Evolutionary conservation across 2,113 vertebrate species (phyloP).

Genomic region (Nettapus auritus): DNA sequence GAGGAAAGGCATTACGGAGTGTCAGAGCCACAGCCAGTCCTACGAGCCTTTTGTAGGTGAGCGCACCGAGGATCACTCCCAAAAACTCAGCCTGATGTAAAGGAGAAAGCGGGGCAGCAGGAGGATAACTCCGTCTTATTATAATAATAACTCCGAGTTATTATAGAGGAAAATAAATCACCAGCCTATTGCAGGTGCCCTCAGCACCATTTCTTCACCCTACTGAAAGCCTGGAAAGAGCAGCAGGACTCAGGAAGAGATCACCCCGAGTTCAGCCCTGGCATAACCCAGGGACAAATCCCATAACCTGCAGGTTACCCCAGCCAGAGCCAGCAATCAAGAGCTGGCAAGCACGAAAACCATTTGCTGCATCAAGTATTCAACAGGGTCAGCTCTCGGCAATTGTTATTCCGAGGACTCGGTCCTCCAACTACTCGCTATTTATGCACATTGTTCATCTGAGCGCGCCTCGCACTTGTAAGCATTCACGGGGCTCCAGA

Average conservation of each 20-base stretch:
- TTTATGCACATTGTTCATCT: constrained; percentile 17
- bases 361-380: constrained; percentile 1
- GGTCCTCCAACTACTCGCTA: not conserved
- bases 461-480: not conserved
- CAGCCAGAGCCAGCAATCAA: not conserved
- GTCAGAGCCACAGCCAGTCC: not conserved
- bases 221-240: not conserved
- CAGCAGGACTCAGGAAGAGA: not conserved
- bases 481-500: not conserved
- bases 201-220: not conserved
- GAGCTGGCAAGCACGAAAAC: not conserved
- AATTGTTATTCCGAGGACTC: not conserved
- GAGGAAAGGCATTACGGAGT: not conserved
- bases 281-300: not conserved
- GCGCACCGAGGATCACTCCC: not conserved
- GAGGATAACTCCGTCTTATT: not conserved
- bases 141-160: too few species aligned
- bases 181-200: not conserved
- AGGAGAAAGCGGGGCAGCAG: not conserved
- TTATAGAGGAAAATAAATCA: not conserved
- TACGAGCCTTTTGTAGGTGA: not conserved
- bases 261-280: not conserved
- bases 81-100: not conserved
- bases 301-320: not conserved
- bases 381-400: not conserved